Base-by-base conservation (phyloP, 2,113 vertebrate genomes). In the Stomatorhinus ivindoensis region DNA sequence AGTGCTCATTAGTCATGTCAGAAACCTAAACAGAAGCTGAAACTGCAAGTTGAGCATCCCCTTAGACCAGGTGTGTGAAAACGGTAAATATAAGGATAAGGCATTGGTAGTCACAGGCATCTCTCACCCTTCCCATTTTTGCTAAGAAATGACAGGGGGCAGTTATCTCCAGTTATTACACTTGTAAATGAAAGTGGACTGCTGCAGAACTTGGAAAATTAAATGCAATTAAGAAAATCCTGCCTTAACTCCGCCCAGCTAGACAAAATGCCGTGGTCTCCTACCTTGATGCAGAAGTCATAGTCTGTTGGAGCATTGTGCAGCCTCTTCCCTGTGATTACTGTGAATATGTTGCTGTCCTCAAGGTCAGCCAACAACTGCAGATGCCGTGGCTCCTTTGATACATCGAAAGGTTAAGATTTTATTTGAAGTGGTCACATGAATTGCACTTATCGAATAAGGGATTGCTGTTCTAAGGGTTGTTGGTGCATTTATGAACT, bases 231-330 rank as follows among this genome's bases (percentile, higher is more conserved):
- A 46, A n/a, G 24, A 42, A 85, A 42, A 31, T 85, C 42, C 46
- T 48, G 44, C 46, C 19, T 47, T 85, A 24, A 86, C 6, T 46
- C 27, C 17, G 48, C 15, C 58, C 87, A 48, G 46, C 53, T 76
- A 27, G 46, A 15, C n/a, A 47, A 48, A 48, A 48, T 44, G 8
- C 35, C 3, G 15, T 91, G 51, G 50, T 5, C 89, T 47, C 90
- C 91, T 96, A 99, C 98, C 97, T 98, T 99, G 91, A 99, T 97
- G 95, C 97, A 97, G 95, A 99, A 97, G 93, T 97, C 97, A 42
- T 94, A 96, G 88, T 99, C 98, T 0, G 97, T 97, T 3, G 98
- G 97, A 7, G 97, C 96, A 17, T 94, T 96, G 93, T 98, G 96
- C 87, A 97, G 92, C 92, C 98, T 98, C 91, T 95, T 96, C 90